These are phyloP conservation scores for Rhagologus leucostigma DNA, from an alignment of 2,113 vertebrate species.

Conservation along the genomic window DNA sequence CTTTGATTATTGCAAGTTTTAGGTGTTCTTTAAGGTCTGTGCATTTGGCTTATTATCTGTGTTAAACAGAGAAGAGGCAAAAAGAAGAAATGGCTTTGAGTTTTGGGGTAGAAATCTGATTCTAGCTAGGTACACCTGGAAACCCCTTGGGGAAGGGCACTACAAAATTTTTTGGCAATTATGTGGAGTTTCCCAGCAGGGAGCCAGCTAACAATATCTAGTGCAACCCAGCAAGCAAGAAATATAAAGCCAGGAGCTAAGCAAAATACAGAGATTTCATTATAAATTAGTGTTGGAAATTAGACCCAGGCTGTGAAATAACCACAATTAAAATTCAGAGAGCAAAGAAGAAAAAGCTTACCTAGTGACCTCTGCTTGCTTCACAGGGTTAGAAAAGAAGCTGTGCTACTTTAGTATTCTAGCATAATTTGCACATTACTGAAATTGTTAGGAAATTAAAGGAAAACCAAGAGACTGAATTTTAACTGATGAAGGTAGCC, in stretches of 20 bases:
- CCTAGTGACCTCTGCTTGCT: slow-evolving; percentile 23
- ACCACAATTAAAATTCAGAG: slow-evolving; percentile 47
- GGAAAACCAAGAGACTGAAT: neutral
- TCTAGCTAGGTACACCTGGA: neutral
- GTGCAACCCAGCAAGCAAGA: neutral
- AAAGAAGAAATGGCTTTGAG: neutral
- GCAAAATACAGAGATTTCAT: slow-evolving; percentile 20
- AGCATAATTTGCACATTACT: neutral
- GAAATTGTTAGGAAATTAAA: neutral
- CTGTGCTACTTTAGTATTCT: slow-evolving; percentile 10
- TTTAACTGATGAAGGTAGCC: neutral
- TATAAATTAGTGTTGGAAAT: slow-evolving; percentile 43
- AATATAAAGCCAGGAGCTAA: slow-evolving; percentile 9
- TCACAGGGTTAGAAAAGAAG: neutral
- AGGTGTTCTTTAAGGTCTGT: neutral
- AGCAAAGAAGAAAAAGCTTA: slow-evolving; percentile 22
- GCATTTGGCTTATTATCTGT: neutral
- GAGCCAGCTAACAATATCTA: slow-evolving; percentile 13
- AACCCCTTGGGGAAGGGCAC: neutral
- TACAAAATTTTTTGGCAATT: neutral
- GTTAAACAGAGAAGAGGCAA: neutral
- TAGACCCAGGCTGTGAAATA: slow-evolving; percentile 21
- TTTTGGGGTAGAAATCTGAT: neutral
- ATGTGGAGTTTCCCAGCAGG: neutral
- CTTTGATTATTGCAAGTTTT: neutral